Base-by-base conservation (phyloP, 2,888 invertebrate genomes). In the Agrochola lota region DNA sequence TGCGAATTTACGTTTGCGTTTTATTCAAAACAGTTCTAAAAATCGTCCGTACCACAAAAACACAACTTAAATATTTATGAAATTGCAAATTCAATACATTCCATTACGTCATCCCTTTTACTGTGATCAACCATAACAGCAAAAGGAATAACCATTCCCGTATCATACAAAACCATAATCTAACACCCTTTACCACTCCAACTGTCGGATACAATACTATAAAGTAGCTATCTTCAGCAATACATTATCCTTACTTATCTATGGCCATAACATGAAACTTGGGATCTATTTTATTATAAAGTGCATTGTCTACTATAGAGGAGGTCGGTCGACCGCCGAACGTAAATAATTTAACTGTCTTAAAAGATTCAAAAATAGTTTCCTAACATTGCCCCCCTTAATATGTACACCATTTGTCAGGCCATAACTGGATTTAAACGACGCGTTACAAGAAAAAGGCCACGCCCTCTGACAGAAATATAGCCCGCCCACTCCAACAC, bases 311-410 rank as follows among this genome's bases (percentile, higher is more conserved):
- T 95, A 90, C 92, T 94, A 93, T 92, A 91, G 93, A 94, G 92
- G 92, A 95, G 95, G 92, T 91, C 94, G 95, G 94, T 93, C 93
- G 94, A 94, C 96, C 95, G 90, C 93, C 92, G 93, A 93, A 94
- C 94, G 94, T 96, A 96, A 96, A 96, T 96, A 96, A 96, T 96
- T 96, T 96, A 96, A 95, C 95, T 95, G 96, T 96, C 96, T 96
- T 96, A 96, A 96, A 96, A 96, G 96, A 96, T 96, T 96, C 96
- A 96, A 96, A 96, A 96, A 96, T 96, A 96, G 96, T 96, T 96
- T 96, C 94, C 96, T 96, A 95, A 96, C 96, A 95, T 95, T 95
- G 95, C 96, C 96, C 96, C 95, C 96, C 95, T 95, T 96, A 96
- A 96, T 96, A 96, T 96, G 96, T 96, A 95, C 95, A 96, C 96